Base-by-base conservation (phyloP, 2,113 vertebrate species). In the Calonectris borealis region DNA sequence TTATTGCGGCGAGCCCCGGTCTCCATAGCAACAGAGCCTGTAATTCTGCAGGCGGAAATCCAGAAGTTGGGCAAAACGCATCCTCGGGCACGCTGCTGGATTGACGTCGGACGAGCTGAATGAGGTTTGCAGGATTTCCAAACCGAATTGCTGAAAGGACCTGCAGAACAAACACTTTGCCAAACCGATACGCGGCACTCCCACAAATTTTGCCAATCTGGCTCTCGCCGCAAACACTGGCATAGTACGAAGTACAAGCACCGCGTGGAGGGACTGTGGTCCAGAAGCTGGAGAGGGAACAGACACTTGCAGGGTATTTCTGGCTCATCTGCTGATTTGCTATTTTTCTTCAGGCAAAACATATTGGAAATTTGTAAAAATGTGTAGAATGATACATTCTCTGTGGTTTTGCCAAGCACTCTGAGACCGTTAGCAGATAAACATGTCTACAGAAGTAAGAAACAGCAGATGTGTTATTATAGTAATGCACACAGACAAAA, bases 71-170 rank as follows among this genome's bases (percentile, higher is more conserved):
- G 60, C 32, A 31, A 32, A 18, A 57, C 0, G 25, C 86, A 22
- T 44, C 84, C 55, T 48, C 7, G 2, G 2, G 1, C 46, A 2
- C 1, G 0, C 36, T 1, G 31, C 52, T 6, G 34, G 16, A 16
- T 0, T 6, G 46, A 12, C 61, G 7, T 1, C 2, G 24, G 6
- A 7, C 0, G 11, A 5, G 71, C 61, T 4, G 27, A 4, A 1
- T 0, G 46, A 7, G 21, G 7, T 1, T 3, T 4, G 48, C 62
- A 6, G 29, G 14, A 12, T 31, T 51, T 79, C 60, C 62, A 2
- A 0, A 1, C 11, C 3, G 19, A 19, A 21, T 26, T 31, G 13
- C 54, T 10, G 58, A 25, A 7, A 32, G 60, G 16, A 13, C 2
- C 32, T 1, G 4, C 13, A 2, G 0, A 11, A 13, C 36, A 16